Base-by-base conservation (phyloP, 2,113 vertebrate species). In the Apteryx owenii region DNA sequence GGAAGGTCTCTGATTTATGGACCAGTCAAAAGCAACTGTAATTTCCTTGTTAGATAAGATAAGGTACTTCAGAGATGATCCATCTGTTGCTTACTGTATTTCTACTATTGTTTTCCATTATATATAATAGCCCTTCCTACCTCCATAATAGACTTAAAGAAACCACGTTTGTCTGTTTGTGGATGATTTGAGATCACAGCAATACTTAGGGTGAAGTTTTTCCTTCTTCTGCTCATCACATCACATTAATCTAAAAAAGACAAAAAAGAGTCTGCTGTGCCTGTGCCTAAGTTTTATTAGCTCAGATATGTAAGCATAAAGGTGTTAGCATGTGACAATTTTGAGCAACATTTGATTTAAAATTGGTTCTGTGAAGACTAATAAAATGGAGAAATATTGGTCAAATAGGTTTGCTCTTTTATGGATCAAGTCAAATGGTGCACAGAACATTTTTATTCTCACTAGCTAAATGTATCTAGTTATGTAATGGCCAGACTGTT, bases 331-430 rank as follows among this genome's bases (percentile, higher is more conserved):
- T n/a, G 65, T 65, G 60, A 54, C 73, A 81, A 75, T 65, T 87
- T 42, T 40, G 44, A 89, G 14, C 31, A 81, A n/a, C 6, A 42
- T 81, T 93, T 96, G 31, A 75, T 94, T 89, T 90, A 89, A 89
- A 91, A 71, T 54, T 75, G 21, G n/a, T 66, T 92, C 22, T 38
- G 8, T 46, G 54, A 90, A 94, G 76, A 42, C 25, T 53, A 64
- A 44, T 42, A 48, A 66, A 64, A 73, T 28, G 12, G 29, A 70
- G 44, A 18, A 88, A 73, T 88, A 61, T 31, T 86, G 40, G 23
- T 91, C 40, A 91, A 87, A 93, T 26, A n/a, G 17, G 3, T 91
- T 36, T 70, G 26, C 54, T 91, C 22, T 78, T 96, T 90, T 40
- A 68, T 64, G 51, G 42, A 95, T 81, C 78, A 50, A 93, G 31